Evolutionary conservation across 2,113 vertebrate species (phyloP), one percentile per base, ranked within the genome.

Genomic region (Pionites leucogaster): DNA sequence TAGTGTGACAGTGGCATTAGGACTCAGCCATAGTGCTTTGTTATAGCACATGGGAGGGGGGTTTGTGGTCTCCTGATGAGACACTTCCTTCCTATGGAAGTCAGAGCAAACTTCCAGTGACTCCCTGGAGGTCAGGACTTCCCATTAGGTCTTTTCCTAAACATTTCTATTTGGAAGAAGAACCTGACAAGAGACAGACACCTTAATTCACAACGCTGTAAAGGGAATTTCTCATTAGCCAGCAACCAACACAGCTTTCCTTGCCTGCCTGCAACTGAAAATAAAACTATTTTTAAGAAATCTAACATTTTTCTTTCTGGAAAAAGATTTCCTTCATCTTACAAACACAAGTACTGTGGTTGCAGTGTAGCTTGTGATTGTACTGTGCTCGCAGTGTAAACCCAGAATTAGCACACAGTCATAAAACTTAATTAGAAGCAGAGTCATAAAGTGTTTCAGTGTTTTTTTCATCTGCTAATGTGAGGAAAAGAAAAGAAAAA

Each of bases 161-260:
- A 33, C 10, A 12, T 1, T 60, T 18, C 60, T 4, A 25, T 5
- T 8, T 20, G 35, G 42, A 67, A 47, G 55, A 41, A 70, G 72
- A 31, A 37, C 0, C 0, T 57, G 49, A 16, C 5, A 18, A 39
- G 39, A 25, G 46, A 10, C 1, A 49, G 27, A 20, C 0, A 1
- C 25, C n/a, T 14, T 23, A 24, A 10, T 55, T 28, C 41, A 28
- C 31, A 33, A 6, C 10, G 19, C 41, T 6, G 6, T 28, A 37
- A 42, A 33, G 62, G 12, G 41, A 49, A 55, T 53, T 55, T 75
- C 42, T 50, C 41, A 42, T 14, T 23, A 87, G 28, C 28, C 67
- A 67, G 23, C 13, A 44, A 17, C 27, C 47, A 76, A 17, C 41
- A 13, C 35, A 28, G 31, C 41, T 23, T 44, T 33, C 49, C 18